Percentiles rank a stretch among this genome's conserved stretches.
These are phyloP conservation scores for Schlechtendalia chinensis DNA, from an alignment of 1,140 invertebrate species.

Conservation along the genomic window DNA sequence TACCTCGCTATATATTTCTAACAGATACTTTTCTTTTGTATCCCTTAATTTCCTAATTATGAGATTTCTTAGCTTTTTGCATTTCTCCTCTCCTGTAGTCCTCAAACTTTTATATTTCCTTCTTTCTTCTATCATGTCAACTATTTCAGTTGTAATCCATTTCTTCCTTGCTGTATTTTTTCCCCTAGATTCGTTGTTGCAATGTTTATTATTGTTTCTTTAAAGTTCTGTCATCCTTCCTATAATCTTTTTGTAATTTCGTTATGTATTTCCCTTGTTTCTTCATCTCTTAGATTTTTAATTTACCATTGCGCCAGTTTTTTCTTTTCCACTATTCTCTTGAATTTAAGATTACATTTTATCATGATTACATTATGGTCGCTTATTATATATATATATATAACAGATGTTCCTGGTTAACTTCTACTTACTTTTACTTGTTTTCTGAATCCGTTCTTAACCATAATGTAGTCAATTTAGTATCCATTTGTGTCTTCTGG, in stretches of 20 bases:
- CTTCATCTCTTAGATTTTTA: constrained; percentile 5
- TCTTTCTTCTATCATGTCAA: not conserved
- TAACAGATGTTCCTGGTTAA: not conserved
- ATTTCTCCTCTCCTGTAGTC: not conserved
- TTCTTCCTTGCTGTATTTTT: not conserved
- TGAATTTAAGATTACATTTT: constrained; percentile 2
- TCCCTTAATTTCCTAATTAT: not conserved
- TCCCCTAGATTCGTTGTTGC: not conserved
- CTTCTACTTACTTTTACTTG: constrained; percentile 1
- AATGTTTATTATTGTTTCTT: not conserved
- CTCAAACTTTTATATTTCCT: no score
- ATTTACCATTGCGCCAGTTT: not conserved
- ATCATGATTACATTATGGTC: not conserved
- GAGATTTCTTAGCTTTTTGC: not conserved
- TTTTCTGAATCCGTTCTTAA: constrained; percentile 6
- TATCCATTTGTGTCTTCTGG: no score
- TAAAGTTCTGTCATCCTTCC: not conserved
- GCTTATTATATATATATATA: no score
- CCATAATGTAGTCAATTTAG: no score
- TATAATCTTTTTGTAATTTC: not conserved
- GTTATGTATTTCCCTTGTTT: not conserved
- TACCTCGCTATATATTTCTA: not conserved
- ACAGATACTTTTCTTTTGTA: not conserved
- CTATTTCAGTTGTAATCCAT: not conserved
- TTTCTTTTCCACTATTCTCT: constrained; percentile 2